Percentiles rank a stretch among this genome's conserved stretches.
Evolutionary conservation across 2,797 vertebrate species (phyloP).

Genomic region (Tiaroga cobitis): DNA sequence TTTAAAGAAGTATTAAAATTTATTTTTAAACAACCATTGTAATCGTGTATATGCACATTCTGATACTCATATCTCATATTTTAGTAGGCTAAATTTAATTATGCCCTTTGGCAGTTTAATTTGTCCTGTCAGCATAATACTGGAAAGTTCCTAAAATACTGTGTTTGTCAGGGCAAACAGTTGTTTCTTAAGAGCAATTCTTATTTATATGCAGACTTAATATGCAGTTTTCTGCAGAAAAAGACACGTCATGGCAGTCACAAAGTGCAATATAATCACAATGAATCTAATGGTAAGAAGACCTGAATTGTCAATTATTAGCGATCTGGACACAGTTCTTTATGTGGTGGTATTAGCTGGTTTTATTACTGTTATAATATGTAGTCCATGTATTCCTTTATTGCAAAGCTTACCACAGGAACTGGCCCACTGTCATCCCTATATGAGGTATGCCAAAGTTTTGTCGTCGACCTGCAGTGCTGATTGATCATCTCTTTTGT

Average conservation of each 20-base stretch:
- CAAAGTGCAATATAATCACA: background rate
- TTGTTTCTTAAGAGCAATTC: background rate
- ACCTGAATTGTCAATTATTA: constrained; percentile 33
- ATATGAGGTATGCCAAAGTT: constrained; percentile 76
- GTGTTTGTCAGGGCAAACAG: constrained; percentile 4
- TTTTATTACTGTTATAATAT: constrained; percentile 65
- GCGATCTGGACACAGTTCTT: constrained; percentile 35
- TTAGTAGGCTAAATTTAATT: background rate
- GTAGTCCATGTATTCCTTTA: constrained; percentile 74
- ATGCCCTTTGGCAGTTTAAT: background rate
- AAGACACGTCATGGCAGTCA: background rate
- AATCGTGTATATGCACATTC: background rate
- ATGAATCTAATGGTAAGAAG: background rate
- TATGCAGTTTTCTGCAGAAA: background rate
- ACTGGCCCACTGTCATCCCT: constrained; percentile 77
- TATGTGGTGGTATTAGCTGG: constrained; percentile 33
- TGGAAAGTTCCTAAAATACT: constrained; percentile 3
- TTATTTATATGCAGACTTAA: background rate
- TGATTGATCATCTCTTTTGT: constrained; percentile 63
- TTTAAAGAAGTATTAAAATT: background rate
- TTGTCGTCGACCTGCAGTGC: constrained; percentile 66
- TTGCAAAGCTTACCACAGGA: constrained; percentile 81
- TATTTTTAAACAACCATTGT: background rate
- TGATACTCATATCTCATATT: background rate
- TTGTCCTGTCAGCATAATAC: background rate